Evolutionary conservation across 2,888 invertebrate genomes (phyloP).

Genomic region (Hypena proboscidalis): DNA sequence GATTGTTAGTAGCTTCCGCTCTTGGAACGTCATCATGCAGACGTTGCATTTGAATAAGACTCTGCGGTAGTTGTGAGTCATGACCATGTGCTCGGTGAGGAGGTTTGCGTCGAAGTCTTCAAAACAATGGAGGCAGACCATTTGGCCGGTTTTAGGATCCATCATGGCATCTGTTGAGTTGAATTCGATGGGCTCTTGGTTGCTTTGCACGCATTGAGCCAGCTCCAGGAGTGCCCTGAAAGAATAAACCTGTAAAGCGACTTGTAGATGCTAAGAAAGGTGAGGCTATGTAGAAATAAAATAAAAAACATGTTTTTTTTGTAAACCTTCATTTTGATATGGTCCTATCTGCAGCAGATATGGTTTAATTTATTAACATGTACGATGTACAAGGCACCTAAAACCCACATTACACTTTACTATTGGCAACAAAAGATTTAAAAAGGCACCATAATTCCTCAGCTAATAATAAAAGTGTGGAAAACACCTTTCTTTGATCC

Average conservation of each 20-base stretch:
- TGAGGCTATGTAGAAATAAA: no score
- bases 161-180: conserved; percentile 46
- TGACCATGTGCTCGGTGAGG: conserved; percentile 50
- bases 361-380: no score
- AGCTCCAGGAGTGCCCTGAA: conserved; percentile 50
- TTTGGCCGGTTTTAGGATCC: conserved; percentile 45
- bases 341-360: no score
- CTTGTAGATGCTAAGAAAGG: no score
- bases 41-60: conserved; percentile 48
- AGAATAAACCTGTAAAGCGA: conserved; percentile 5
- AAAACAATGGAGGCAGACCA: conserved; percentile 53
- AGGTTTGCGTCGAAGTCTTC: conserved; percentile 43
- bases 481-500: no score
- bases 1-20: conserved; percentile 26
- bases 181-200: conserved; percentile 51
- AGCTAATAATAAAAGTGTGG: no score
- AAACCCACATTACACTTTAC: no score
- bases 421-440: no score
- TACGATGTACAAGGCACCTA: no score
- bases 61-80: conserved; percentile 46
- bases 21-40: conserved; percentile 45
- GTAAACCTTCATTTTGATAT: no score
- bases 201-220: conserved; percentile 47
- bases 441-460: no score
- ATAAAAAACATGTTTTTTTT: no score